Conservation (phyloP, 2,797 vertebrate genomes). For the Sebastes cheni region DNA sequence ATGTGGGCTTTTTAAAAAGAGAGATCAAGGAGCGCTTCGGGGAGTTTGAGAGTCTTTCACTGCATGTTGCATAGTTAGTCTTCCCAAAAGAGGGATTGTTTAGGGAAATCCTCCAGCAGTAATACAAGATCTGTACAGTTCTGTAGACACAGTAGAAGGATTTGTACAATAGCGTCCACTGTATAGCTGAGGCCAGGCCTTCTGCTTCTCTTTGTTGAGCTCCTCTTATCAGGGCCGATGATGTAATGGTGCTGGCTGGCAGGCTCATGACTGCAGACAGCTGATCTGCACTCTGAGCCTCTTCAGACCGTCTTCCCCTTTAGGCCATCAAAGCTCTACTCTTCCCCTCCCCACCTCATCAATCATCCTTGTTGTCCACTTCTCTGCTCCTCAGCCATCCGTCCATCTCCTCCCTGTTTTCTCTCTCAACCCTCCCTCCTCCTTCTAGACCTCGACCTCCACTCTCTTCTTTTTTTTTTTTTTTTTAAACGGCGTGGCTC, state of each 20-base stretch:
- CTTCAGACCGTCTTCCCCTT: constrained; percentile 42
- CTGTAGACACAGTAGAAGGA: neutral
- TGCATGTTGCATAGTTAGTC: neutral
- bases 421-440: neutral
- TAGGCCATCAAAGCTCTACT: constrained; percentile 21
- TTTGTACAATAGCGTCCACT: constrained; percentile 45
- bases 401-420: neutral
- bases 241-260: constrained; percentile 63
- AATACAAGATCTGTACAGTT: neutral
- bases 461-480: neutral
- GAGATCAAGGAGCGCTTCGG: neutral
- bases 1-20: neutral
- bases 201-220: constrained; percentile 38
- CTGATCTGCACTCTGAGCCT: constrained; percentile 55
- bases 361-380: constrained; percentile 36
- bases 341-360: constrained; percentile 29
- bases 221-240: constrained; percentile 36
- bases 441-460: neutral
- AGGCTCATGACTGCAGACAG: constrained; percentile 69
- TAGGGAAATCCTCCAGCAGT: constrained; percentile 5
- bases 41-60: neutral
- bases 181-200: neutral
- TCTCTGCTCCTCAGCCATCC: neutral
- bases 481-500: neutral
- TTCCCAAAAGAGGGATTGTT: constrained; percentile 22